Conservation (phyloP, 2,113 vertebrate species). For the Grammomys dolichurus region DNA sequence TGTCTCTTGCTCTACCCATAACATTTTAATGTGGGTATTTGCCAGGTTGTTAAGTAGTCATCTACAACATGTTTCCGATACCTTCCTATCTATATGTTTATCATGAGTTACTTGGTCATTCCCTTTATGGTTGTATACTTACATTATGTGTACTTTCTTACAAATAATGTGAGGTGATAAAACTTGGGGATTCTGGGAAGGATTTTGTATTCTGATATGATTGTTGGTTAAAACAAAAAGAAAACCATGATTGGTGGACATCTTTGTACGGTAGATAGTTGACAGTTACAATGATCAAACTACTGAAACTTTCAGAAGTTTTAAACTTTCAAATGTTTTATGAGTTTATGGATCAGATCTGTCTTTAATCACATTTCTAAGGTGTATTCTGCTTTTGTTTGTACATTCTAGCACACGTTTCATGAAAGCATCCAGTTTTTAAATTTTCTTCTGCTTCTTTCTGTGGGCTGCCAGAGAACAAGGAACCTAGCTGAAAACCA, state of each 20-base stretch:
- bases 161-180: constrained; percentile 58
- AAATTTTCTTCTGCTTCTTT: constrained; percentile 35
- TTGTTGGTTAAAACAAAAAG: constrained; percentile 49
- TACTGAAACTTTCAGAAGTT: constrained; percentile 1
- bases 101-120: constrained; percentile 27
- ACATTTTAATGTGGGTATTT: constrained; percentile 62
- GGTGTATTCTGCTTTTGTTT: constrained; percentile 40
- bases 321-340: constrained; percentile 50
- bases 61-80: constrained; percentile 60
- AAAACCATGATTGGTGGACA: constrained; percentile 13
- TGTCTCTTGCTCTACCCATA: not conserved
- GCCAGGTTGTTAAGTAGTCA: constrained; percentile 18
- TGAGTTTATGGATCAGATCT: not conserved
- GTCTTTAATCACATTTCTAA: constrained; percentile 65
- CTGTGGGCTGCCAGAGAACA: constrained; percentile 50
- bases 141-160: constrained; percentile 56
- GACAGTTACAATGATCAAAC: constrained; percentile 42
- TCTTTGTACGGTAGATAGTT: constrained; percentile 48
- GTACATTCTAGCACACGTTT: constrained; percentile 46
- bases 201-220: constrained; percentile 54
- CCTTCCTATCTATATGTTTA: not conserved
- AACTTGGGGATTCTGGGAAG: constrained; percentile 32
- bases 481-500: constrained; percentile 65
- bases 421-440: constrained; percentile 54
- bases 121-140: constrained; percentile 46